phyloP scores from a whole-genome alignment of 2,797 vertebrate species.

The Neosalanx taihuensis region DNA sequence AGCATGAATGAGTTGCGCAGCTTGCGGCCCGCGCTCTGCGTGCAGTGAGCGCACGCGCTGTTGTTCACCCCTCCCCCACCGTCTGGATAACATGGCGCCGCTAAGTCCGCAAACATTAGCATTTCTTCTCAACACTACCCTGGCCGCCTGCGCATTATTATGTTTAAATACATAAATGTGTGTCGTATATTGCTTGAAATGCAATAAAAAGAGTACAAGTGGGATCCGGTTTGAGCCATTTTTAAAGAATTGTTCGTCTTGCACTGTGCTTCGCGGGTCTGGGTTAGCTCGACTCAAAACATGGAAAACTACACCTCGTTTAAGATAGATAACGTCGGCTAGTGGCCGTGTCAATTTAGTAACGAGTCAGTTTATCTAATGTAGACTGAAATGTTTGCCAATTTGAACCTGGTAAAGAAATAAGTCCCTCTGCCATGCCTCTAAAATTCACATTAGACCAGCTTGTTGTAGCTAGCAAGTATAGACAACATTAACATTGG shows the following conservation, averaged over 20 bases:
- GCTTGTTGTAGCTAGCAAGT: neutral
- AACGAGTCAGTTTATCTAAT: neutral
- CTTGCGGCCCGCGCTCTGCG: slow-evolving; percentile 70
- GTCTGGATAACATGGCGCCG: slow-evolving; percentile 77
- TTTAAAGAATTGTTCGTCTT: neutral
- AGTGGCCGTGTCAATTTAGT: neutral
- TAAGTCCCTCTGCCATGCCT: neutral
- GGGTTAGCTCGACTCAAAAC: neutral
- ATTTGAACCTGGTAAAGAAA: neutral
- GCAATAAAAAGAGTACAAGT: neutral
- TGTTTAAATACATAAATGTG: neutral
- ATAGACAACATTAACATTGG: neutral
- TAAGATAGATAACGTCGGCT: neutral
- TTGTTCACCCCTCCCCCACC: slow-evolving; percentile 75
- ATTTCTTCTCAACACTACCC: slow-evolving; percentile 26
- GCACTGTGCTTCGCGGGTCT: neutral
- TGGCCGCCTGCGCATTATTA: neutral
- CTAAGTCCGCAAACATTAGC: slow-evolving; percentile 71
- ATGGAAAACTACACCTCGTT: neutral
- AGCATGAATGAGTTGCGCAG: slow-evolving; percentile 71
- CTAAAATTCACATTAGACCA: neutral
- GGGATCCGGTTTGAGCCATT: neutral
- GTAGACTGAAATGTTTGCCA: neutral
- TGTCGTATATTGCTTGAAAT: neutral
- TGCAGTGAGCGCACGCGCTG: slow-evolving; percentile 53